Base-by-base conservation (phyloP, 2,113 vertebrate species). In the Mus spicilegus region DNA sequence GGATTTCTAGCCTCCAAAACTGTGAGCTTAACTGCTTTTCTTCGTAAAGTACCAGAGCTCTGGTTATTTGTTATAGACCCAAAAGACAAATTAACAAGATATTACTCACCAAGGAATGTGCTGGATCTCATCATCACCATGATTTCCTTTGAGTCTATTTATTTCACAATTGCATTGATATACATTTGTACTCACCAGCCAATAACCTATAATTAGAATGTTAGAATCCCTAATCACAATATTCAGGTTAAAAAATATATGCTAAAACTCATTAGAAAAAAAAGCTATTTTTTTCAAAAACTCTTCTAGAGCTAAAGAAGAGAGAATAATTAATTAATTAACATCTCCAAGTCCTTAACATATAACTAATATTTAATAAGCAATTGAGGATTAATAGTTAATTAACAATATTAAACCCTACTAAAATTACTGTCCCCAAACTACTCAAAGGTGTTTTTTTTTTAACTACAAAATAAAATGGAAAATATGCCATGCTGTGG, bases 271-370 rank as follows among this genome's bases (percentile, higher is more conserved):
- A 72, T 67, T 86, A 91, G 8, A 30, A 46, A 19, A 63, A 87
- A 81, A 92, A 56, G 30, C 61, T 72, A 75, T 14, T 82, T 2
- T 91, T 92, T 91, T 87, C 69, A 95, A 95, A 93, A 87, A 70
- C 5, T 95, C 61, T 95, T 63, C 16, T 73, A 70, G 49, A 82
- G 80, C 69, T 92, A 85, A 56, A 65, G 22, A 81, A 97, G 24
- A 78, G 39, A 63, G 30, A 8, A 75, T 12, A 76, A 65, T 28
- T 63, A 70, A 80, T 89, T 26, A 81, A 69, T 26, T 84, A 84
- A 28, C 14, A 28, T 75, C 22, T 92, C 63, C 30, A 96, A 95
- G 28, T 75, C 33, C 69, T 86, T 92, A 92, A 78, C 61, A 77
- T 1, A 13, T n/a, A 92, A 51, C 61, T 22, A 7, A 75, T 42